Conservation (phyloP, 2,888 invertebrate genomes). For the Eustalomyia histrio region DNA sequence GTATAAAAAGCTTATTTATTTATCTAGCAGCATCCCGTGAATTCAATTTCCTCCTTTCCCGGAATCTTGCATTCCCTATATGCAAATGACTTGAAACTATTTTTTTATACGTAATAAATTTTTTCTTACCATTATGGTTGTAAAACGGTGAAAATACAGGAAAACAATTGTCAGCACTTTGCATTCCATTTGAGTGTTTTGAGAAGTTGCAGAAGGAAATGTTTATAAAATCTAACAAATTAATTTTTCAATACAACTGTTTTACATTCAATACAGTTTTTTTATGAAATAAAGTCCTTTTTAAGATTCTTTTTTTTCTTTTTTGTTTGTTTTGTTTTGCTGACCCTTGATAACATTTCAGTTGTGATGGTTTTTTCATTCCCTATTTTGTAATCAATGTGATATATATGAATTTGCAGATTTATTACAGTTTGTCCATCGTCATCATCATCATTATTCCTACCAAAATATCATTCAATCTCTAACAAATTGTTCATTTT, state of each 20-base stretch:
- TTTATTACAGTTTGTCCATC: constrained; percentile 42
- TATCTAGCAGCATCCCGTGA: too few relatives aligned
- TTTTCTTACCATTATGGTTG: not conserved
- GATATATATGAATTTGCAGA: constrained; percentile 50
- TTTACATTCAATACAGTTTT: constrained; percentile 10
- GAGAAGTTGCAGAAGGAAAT: not conserved
- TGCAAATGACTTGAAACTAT: constrained; percentile 29
- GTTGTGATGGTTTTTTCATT: not conserved
- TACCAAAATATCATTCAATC: not conserved
- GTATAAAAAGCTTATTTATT: too few relatives aligned
- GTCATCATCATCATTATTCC: not conserved
- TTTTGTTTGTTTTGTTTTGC: too few relatives aligned
- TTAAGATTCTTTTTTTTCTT: not conserved
- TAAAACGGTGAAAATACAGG: not conserved
- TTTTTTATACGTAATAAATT: not conserved
- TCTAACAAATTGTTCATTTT: not conserved
- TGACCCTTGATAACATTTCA: constrained; percentile 7
- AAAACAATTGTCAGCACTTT: constrained; percentile 54
- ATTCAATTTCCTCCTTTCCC: too few relatives aligned
- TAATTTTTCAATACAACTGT: constrained; percentile 42
- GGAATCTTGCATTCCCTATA: too few relatives aligned
- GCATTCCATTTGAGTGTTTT: constrained; percentile 21
- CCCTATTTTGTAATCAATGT: constrained; percentile 50
- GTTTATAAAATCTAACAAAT: constrained; percentile 29
- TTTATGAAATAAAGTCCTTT: not conserved